Base-by-base conservation (phyloP, 2,797 vertebrate species). In the Gobio occitaniae region DNA sequence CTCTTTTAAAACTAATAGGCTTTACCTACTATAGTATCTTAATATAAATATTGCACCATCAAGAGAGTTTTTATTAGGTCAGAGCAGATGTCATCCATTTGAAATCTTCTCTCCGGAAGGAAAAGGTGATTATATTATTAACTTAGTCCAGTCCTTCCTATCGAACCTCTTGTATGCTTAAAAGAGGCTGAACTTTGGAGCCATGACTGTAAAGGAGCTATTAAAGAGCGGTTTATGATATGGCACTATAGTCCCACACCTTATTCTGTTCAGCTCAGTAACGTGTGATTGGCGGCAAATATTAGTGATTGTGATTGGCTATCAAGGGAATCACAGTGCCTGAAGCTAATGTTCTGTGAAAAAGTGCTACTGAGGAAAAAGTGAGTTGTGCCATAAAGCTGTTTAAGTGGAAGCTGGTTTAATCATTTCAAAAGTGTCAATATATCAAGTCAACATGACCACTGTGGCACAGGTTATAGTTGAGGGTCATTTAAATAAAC, bases 361-460 rank as follows among this genome's bases (percentile, higher is more conserved):
- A 69, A 19, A 85, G 59, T 90, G n/a, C 19, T 72, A 50, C 13
- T 47, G 65, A 48, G 65, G 15, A 75, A 29, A 87, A 83, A 56
- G 47, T 29, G 69, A 9, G 83, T 76, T 88, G 83, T 89, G 32
- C 71, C 77, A 59, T 68, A 59, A 84, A 84, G 79, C 69, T 9
- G 65, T 78, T 86, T 86, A 79, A 82, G 63, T 80, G 83, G 68
- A 86, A 71, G 66, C 52, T 50, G 54, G 76, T 88, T 90, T 89
- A 89, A 90, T 88, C 29, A 90, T 89, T 90, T 72, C 19, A 63
- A 56, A 50, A 77, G 69, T 86, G 87, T 72, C 38, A 78, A 88
- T 84, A 83, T 52, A 84, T 84, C n/a, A 54, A 71, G 75, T 80
- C 36, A 78, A 65, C 75, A 75, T 84, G 88, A 86, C 70, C 54